A percentile compares a stretch with the other conserved stretches of the same genome.
These are phyloP conservation scores for Xestoiulus laeticollis DNA, from an alignment of 2,888 invertebrate genomes.

Conservation along the genomic window DNA sequence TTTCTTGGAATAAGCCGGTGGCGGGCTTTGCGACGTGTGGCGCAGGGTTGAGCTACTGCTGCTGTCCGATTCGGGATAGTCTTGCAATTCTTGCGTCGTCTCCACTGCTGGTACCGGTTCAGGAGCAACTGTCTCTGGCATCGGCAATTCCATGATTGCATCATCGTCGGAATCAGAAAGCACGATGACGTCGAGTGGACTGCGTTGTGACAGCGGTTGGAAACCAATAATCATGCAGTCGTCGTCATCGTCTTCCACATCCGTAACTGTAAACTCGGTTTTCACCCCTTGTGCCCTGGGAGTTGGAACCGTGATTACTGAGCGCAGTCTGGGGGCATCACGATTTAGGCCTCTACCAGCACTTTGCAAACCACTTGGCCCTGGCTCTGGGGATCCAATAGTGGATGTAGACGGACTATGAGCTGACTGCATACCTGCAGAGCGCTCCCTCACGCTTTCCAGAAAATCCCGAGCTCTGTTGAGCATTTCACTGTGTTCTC, in stretches of 20 bases:
- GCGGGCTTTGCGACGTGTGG: not conserved
- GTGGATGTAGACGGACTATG: not conserved
- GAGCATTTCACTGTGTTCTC: not conserved
- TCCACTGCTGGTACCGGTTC: not conserved
- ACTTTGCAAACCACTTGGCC: constrained; percentile 53
- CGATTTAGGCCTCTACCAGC: not conserved
- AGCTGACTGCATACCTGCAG: no score
- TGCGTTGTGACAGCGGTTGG: not conserved
- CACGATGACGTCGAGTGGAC: constrained; percentile 31
- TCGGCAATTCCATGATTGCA: not conserved
- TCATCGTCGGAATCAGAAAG: constrained; percentile 44
- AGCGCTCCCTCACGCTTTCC: not conserved
- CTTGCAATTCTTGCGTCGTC: not conserved
- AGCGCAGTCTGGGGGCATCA: not conserved
- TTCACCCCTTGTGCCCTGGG: constrained; percentile 7
- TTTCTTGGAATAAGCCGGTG: not conserved
- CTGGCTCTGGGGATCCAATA: constrained; percentile 56
- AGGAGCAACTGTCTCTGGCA: not conserved
- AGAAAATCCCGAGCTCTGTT: constrained; percentile 39
- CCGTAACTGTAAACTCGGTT: not conserved
- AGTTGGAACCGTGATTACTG: not conserved
- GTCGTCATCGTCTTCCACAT: constrained; percentile 46
- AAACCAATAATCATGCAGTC: constrained; percentile 46
- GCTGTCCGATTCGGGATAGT: not conserved
- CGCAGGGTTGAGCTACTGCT: not conserved